Conservation (phyloP, 2,888 invertebrate genomes). For the Ceraclea dissimilis region DNA sequence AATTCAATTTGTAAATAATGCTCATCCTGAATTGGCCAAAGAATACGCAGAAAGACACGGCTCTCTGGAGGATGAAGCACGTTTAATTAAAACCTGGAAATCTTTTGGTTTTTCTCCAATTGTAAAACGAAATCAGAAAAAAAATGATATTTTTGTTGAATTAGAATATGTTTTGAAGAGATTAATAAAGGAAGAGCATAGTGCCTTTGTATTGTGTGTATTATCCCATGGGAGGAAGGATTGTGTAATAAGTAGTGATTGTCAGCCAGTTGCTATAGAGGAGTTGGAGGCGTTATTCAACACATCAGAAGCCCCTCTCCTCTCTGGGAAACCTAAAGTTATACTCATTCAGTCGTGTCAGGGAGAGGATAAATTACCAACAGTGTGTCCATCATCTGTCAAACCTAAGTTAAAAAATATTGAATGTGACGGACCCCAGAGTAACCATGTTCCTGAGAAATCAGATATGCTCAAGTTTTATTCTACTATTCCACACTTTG, state of each 20-base stretch:
- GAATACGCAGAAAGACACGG: constrained; percentile 34
- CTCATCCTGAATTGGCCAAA: constrained; percentile 16
- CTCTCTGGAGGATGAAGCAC: constrained; percentile 33
- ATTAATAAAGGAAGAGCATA: not conserved
- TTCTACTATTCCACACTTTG: constrained; percentile 11
- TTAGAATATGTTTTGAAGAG: not conserved
- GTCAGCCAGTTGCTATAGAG: constrained; percentile 38
- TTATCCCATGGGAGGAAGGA: constrained; percentile 30
- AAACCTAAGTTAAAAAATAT: not conserved
- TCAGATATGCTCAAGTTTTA: constrained; percentile 11
- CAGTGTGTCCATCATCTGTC: not conserved
- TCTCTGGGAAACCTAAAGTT: constrained; percentile 46
- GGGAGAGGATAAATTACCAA: constrained; percentile 30
- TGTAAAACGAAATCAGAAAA: constrained; percentile 29
- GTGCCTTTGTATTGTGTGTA: constrained; percentile 13
- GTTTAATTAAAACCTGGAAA: constrained; percentile 33
- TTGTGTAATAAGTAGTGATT: constrained; percentile 43
- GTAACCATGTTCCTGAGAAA: constrained; percentile 7
- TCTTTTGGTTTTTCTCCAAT: constrained; percentile 34
- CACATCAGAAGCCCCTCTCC: constrained; percentile 30
- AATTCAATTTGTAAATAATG: constrained; percentile 31
- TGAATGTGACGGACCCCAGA: constrained; percentile 6
- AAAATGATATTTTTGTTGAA: constrained; percentile 2
- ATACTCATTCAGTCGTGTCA: constrained; percentile 54
- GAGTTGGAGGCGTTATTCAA: constrained; percentile 40